Percentiles rank a stretch among this genome's conserved stretches.
These are phyloP conservation scores for Turritopsis dohrnii DNA, from an alignment of 30 jellyfish, hydroid and myxozoan species.

Conservation along the genomic window DNA sequence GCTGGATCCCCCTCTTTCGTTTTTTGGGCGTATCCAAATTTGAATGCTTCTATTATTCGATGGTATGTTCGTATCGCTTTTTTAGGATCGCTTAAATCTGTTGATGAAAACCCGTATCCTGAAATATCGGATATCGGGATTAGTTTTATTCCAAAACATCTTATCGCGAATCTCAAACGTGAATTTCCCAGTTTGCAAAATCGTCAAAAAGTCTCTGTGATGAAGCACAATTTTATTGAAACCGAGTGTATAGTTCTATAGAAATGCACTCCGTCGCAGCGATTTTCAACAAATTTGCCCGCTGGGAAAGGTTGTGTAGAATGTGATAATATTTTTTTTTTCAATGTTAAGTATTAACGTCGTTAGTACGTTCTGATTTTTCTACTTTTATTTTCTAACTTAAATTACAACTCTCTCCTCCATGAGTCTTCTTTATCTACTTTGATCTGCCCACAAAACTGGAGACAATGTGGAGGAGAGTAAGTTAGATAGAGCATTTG, in stretches of 20 bases:
- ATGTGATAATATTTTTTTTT: no score
- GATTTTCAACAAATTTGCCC: neutral
- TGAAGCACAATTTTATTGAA: neutral
- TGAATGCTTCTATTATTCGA: slow-evolving; percentile 88
- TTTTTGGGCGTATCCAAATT: slow-evolving; percentile 89
- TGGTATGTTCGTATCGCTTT: slow-evolving; percentile 76
- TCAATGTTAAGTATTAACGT: no score
- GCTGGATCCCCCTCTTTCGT: slow-evolving; percentile 92
- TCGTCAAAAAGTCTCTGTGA: neutral
- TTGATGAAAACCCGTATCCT: slow-evolving; percentile 90
- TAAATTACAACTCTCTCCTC: no score
- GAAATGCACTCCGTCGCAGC: neutral
- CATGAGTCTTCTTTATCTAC: no score
- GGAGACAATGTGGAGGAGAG: no score
- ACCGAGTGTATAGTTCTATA: neutral
- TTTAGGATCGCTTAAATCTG: slow-evolving; percentile 58
- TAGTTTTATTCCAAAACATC: neutral
- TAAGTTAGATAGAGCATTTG: no score
- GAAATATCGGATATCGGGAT: neutral
- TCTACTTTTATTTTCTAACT: no score
- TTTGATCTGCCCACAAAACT: no score
- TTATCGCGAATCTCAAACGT: no score
- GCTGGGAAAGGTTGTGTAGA: no score
- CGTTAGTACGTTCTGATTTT: no score
- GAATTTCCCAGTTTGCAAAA: neutral